Evolutionary conservation across 2,888 invertebrate species (phyloP).

Genomic region (Ceramica pisi): DNA sequence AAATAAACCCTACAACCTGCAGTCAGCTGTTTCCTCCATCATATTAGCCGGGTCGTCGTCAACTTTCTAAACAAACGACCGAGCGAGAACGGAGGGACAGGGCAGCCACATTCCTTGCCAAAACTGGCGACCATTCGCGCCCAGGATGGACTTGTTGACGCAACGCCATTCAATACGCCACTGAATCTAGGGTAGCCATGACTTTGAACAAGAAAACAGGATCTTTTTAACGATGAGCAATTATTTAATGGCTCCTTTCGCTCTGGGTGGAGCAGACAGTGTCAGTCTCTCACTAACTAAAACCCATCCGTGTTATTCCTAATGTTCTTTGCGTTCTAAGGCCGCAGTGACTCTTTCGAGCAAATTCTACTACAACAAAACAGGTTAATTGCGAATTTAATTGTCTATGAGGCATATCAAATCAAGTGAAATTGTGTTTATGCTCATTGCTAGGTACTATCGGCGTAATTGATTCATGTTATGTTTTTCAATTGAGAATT

Average conservation of each 20-base stretch:
- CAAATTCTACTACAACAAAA: no score
- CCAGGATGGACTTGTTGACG: conserved; percentile 79
- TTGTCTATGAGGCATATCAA: neutral
- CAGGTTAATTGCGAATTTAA: conserved; percentile 15
- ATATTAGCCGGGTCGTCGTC: conserved; percentile 32
- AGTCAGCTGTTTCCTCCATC: conserved; percentile 51
- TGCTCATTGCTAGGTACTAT: no score
- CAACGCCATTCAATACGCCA: conserved; percentile 79
- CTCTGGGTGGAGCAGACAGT: no score
- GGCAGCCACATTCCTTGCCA: conserved; percentile 78
- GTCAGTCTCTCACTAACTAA: no score
- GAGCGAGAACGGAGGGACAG: conserved; percentile 44
- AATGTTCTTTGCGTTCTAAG: no score
- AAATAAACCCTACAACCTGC: neutral
- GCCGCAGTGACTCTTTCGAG: no score
- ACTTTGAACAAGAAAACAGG: conserved; percentile 25
- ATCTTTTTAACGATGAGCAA: no score
- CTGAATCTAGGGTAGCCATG: conserved; percentile 61
- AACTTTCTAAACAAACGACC: conserved; percentile 69
- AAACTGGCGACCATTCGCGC: conserved; percentile 72
- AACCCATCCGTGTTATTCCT: no score
- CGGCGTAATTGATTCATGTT: no score
- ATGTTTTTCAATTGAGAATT: no score
- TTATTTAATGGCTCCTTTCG: no score
- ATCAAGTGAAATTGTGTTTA: neutral